These are phyloP conservation scores for Ectobius pallidus DNA, from an alignment of 2,888 invertebrate genomes.

Conservation along the genomic window DNA sequence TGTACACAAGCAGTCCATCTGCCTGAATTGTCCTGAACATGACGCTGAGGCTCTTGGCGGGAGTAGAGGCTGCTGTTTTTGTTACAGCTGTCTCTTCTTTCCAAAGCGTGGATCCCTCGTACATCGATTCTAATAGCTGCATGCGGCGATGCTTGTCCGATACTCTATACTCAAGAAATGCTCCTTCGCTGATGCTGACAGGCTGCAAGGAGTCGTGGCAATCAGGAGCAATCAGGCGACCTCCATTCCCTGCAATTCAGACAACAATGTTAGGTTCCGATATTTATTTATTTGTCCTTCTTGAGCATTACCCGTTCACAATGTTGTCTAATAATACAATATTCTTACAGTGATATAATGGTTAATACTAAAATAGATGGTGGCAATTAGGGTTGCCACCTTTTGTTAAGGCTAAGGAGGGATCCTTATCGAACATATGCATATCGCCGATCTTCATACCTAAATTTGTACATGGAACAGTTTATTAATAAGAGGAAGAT, in stretches of 20 bases:
- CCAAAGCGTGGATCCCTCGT: constrained; percentile 76
- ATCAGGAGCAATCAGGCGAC: constrained; percentile 73
- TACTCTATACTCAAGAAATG: constrained; percentile 73
- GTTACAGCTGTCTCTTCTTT: constrained; percentile 35
- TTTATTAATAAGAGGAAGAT: too few species aligned
- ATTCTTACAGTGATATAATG: too few species aligned
- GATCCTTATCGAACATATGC: too few species aligned
- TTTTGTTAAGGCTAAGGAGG: too few species aligned
- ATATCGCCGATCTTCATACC: too few species aligned
- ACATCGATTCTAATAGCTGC: constrained; percentile 81
- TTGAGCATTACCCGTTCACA: too few species aligned
- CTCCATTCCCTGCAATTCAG: constrained; percentile 47
- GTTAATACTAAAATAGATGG: too few species aligned
- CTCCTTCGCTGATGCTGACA: constrained; percentile 73
- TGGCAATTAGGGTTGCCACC: too few species aligned
- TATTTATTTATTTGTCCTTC: too few species aligned
- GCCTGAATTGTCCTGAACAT: constrained; percentile 80
- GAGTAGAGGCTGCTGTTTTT: constrained; percentile 49
- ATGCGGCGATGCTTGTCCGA: constrained; percentile 86
- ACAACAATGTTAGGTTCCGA: too few species aligned
- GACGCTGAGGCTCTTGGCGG: constrained; percentile 77
- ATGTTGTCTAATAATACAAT: too few species aligned
- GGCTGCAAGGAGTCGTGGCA: constrained; percentile 81
- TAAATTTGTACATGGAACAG: too few species aligned
- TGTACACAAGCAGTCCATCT: constrained; percentile 83